Evolutionary conservation across 2,888 invertebrate genomes (phyloP).

Genomic region (Diarsia dahlii): DNA sequence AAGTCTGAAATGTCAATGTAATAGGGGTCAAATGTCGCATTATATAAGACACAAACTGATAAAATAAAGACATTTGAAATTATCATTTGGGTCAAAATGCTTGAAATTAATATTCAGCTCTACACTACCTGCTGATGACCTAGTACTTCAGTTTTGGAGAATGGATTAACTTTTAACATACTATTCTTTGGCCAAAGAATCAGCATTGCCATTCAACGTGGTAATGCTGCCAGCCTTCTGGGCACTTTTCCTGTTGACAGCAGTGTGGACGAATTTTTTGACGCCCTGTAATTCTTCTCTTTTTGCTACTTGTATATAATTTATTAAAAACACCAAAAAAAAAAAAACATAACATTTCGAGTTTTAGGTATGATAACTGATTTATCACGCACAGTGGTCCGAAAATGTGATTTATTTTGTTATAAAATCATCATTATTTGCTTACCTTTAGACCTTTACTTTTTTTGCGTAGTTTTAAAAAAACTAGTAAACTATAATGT

Average conservation of each 20-base stretch:
- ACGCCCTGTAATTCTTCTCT: too few species aligned
- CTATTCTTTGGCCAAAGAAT: too few species aligned
- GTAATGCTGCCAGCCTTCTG: too few species aligned
- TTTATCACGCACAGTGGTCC: not conserved
- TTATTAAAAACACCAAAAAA: too few species aligned
- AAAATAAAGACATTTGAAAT: conserved; percentile 19
- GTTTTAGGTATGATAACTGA: not conserved
- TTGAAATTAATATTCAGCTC: conserved; percentile 35
- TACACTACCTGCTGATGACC: not conserved
- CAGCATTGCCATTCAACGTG: too few species aligned
- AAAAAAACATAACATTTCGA: not conserved
- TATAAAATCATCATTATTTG: not conserved
- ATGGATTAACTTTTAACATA: conserved; percentile 10
- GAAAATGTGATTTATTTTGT: not conserved
- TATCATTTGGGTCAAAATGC: conserved; percentile 29
- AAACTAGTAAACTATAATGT: not conserved
- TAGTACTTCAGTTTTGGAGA: not conserved
- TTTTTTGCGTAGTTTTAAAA: not conserved
- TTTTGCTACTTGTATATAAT: too few species aligned
- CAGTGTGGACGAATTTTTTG: too few species aligned
- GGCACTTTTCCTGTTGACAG: too few species aligned
- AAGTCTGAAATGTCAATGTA: conserved; percentile 50
- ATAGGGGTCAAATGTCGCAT: conserved; percentile 52
- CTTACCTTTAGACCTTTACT: not conserved
- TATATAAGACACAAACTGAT: conserved; percentile 41